phyloP scores from a whole-genome alignment of 2,888 invertebrate species.

The Eupeodes latifasciatus region DNA sequence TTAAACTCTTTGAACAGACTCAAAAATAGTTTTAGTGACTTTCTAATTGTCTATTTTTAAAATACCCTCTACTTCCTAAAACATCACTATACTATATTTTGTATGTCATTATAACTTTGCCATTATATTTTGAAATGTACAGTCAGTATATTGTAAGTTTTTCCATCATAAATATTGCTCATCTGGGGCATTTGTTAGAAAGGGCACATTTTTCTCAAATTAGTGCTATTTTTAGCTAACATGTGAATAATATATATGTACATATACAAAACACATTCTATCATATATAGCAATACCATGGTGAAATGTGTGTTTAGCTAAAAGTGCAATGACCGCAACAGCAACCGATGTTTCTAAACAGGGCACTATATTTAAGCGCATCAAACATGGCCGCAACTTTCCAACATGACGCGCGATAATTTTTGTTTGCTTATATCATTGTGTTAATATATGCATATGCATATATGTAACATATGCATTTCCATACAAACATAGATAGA shows the following conservation, averaged over 20 bases:
- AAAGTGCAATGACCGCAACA: slow-evolving; percentile 76
- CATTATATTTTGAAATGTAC: slow-evolving; percentile 18
- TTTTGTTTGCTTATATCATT: slow-evolving; percentile 9
- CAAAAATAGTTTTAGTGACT: slow-evolving; percentile 53
- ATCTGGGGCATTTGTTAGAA: slow-evolving; percentile 40
- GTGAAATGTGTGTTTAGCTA: slow-evolving; percentile 63
- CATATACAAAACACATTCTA: slow-evolving; percentile 17
- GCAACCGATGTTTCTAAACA: slow-evolving; percentile 56
- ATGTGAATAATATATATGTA: slow-evolving; percentile 28
- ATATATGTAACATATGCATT: too few relatives aligned
- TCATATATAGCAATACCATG: slow-evolving; percentile 26
- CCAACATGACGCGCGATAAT: slow-evolving; percentile 68
- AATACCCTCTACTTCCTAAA: slow-evolving; percentile 49
- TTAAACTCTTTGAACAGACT: slow-evolving; percentile 14
- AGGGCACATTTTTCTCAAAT: slow-evolving; percentile 65
- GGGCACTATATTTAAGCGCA: slow-evolving; percentile 32
- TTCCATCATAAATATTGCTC: slow-evolving; percentile 6
- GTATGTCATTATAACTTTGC: slow-evolving; percentile 59
- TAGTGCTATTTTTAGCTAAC: slow-evolving; percentile 70
- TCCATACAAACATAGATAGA: too few relatives aligned
- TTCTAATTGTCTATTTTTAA: slow-evolving; percentile 66
- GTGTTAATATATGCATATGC: neutral
- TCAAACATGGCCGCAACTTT: slow-evolving; percentile 66
- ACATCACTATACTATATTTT: slow-evolving; percentile 26
- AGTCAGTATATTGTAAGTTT: slow-evolving; percentile 18